Conservation (phyloP, 2,797 vertebrate species). For the Jordanella pulchra region DNA sequence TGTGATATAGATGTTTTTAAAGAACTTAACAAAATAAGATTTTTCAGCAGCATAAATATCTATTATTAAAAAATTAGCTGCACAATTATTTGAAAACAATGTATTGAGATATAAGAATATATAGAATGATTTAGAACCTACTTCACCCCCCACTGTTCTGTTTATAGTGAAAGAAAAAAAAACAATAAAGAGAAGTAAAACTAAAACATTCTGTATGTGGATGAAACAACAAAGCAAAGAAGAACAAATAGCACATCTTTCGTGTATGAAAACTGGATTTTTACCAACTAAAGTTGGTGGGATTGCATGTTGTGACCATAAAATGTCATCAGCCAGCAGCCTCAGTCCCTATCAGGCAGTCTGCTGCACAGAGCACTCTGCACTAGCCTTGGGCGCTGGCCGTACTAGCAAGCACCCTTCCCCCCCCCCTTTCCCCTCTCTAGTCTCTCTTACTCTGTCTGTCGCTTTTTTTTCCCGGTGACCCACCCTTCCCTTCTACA, state of each 20-base stretch:
- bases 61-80: neutral
- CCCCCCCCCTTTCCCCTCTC: conserved; percentile 44
- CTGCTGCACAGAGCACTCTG: conserved; percentile 75
- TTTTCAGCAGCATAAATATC: neutral
- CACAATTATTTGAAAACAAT: conserved; percentile 12
- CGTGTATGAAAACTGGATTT: conserved; percentile 64
- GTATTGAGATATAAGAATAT: conserved; percentile 16
- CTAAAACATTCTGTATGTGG: conserved; percentile 49
- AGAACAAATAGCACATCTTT: conserved; percentile 27
- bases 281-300: conserved; percentile 69
- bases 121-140: conserved; percentile 22
- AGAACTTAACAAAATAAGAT: neutral
- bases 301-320: conserved; percentile 82
- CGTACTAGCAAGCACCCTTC: conserved; percentile 68
- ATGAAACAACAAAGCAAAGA: conserved; percentile 43
- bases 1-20: neutral
- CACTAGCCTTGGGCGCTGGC: conserved; percentile 69
- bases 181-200: conserved; percentile 51
- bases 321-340: conserved; percentile 84
- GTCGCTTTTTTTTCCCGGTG: conserved; percentile 64
- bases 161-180: conserved; percentile 47
- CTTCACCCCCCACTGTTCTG: conserved; percentile 36
- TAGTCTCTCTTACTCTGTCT: conserved; percentile 49
- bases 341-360: conserved; percentile 73
- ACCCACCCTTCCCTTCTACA: conserved; percentile 56